These are phyloP conservation scores for Venturia canescens DNA, from an alignment of 1,140 invertebrate species.

Conservation along the genomic window DNA sequence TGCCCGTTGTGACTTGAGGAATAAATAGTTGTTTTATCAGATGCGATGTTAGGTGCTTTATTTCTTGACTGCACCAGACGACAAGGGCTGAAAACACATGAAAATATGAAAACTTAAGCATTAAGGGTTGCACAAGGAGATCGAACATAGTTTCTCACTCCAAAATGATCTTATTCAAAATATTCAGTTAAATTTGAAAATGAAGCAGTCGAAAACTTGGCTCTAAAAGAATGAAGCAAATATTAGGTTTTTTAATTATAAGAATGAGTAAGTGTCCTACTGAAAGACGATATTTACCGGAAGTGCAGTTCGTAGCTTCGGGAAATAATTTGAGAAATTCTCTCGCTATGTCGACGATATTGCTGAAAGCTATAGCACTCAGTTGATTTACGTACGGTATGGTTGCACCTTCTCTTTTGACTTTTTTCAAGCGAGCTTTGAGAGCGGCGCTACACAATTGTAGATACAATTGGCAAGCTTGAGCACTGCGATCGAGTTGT, in stretches of 20 bases:
- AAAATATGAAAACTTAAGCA: not conserved
- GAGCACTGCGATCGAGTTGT: conserved; percentile 86
- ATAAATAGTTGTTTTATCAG: conserved; percentile 94
- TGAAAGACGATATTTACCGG: conserved; percentile 77
- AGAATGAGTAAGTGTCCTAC: not conserved
- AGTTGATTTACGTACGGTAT: conserved; percentile 90
- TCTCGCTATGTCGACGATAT: conserved; percentile 89
- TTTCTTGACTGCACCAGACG: conserved; percentile 93
- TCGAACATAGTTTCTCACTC: no score
- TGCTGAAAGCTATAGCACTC: conserved; percentile 91
- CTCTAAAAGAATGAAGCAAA: no score
- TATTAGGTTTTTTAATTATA: not conserved
- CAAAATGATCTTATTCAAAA: no score
- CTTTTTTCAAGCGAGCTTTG: conserved; percentile 88
- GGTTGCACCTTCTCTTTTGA: conserved; percentile 93
- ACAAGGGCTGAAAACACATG: conserved; percentile 83
- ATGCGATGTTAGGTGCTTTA: conserved; percentile 88
- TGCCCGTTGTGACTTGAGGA: conserved; percentile 89
- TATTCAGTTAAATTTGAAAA: not conserved
- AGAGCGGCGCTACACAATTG: conserved; percentile 90
- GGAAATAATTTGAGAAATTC: conserved; percentile 92
- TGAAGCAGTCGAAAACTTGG: no score
- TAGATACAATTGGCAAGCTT: conserved; percentile 91
- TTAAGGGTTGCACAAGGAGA: no score
- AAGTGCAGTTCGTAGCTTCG: conserved; percentile 83